Evolutionary conservation across 2,888 invertebrate species (phyloP).

Genomic region (Ferdinandea cuprea): DNA sequence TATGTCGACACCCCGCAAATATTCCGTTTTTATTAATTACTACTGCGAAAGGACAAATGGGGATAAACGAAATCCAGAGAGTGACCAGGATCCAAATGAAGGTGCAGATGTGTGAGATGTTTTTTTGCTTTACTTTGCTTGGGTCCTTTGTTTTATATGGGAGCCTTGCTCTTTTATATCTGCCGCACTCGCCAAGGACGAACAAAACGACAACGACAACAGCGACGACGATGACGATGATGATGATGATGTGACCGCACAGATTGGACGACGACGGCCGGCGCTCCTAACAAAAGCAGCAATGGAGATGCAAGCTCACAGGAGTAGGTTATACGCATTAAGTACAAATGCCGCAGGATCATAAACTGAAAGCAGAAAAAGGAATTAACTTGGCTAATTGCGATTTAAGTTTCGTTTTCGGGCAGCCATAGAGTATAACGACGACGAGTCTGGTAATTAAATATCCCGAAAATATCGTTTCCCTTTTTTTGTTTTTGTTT

Average conservation of each 20-base stretch:
- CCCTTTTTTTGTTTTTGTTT: background rate
- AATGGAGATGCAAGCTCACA: constrained; percentile 22
- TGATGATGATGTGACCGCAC: constrained; percentile 63
- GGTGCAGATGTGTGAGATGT: constrained; percentile 62
- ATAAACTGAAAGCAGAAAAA: constrained; percentile 66
- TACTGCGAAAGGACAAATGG: constrained; percentile 51
- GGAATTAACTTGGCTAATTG: constrained; percentile 72
- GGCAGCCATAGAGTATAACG: constrained; percentile 16
- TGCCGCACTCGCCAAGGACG: constrained; percentile 12
- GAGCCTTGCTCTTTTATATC: constrained; percentile 41
- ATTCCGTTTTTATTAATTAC: constrained; percentile 70
- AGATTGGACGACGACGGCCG: constrained; percentile 36
- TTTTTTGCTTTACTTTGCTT: constrained; percentile 11
- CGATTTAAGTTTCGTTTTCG: constrained; percentile 69
- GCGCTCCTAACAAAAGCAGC: constrained; percentile 19
- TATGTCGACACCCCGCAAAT: constrained; percentile 72
- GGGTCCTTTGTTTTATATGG: constrained; percentile 25
- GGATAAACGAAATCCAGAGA: constrained; percentile 34
- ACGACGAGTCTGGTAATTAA: constrained; percentile 58
- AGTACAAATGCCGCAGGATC: constrained; percentile 70
- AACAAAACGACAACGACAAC: constrained; percentile 12
- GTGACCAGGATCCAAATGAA: constrained; percentile 20
- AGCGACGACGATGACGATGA: constrained; percentile 13
- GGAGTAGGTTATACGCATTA: constrained; percentile 59
- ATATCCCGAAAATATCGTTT: constrained; percentile 44